Evolutionary conservation across 35 echinoderm and acorn worm genomes (phyloP), one percentile per base, ranked within the genome.

Genomic region (Amphiura filiformis): DNA sequence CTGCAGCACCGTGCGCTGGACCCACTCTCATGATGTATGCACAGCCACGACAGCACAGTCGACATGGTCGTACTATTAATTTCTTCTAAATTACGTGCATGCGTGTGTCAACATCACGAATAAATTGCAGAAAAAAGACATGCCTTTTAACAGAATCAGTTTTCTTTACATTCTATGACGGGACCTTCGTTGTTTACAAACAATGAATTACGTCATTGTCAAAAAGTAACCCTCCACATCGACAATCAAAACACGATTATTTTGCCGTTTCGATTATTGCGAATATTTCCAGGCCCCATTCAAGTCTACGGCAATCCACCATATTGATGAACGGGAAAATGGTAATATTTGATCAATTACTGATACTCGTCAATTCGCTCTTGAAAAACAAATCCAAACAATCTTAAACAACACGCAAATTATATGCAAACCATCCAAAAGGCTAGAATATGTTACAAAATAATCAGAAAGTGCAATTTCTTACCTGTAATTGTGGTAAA

Each of bases 401-500:
- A 77, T 85, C 65, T 37, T 32, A 38, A 85, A 85, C 35, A 65
- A 85, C 31, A 39, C 76, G 61, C 37, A 80, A 78, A 84, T 20
- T 79, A 41, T 12, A 33, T 14, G 20, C 38, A 57, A 91, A 77
- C 75, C 56, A 35, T 65, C 76, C 64, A 36, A 87, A 9, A 11
- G 26, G 31, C 11, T 80, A 80, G 34, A 80, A 34, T 37, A 33
- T 4, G 26, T 15, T 37, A 80, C 38, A 36, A 34, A 5, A 9
- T 22, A 26, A 36, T 1, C 11, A n/a, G 12, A 80, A 80, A 36
- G 26, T 80, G 34, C 28, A 9, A 22, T 12, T 87, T 89, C 83
- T 76, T 95, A 98, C 96, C 93, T 99, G 96, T 87, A 99, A 92
- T 76, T 90, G 82, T 41, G 93, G 84, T 56, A 99, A 91, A 86